These are phyloP conservation scores for Drosophila cognata DNA, from an alignment of 2,888 invertebrate species.

Conservation along the genomic window DNA sequence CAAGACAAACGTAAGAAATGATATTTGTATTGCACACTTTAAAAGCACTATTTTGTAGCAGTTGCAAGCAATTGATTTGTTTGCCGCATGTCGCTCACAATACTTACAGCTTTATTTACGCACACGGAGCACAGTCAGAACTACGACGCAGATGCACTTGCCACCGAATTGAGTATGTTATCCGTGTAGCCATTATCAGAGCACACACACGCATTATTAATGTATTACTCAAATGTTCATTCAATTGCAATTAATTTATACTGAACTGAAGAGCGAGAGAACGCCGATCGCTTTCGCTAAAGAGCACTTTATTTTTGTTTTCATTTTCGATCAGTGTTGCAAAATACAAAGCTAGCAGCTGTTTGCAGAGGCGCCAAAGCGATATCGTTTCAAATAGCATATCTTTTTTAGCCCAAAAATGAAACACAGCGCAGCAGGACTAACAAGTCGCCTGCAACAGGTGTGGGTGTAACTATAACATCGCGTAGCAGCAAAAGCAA, in stretches of 20 bases:
- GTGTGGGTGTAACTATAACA: conserved; percentile 30
- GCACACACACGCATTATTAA: conserved; percentile 22
- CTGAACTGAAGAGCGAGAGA: conserved; percentile 5
- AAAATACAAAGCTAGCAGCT: conserved; percentile 10
- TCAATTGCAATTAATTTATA: conserved; percentile 40
- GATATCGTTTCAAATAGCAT: neutral
- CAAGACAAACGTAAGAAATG: conserved; percentile 58
- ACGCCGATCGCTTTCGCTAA: conserved; percentile 27
- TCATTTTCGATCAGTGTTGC: conserved; percentile 38
- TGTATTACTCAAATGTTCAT: conserved; percentile 8
- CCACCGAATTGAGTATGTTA: conserved; percentile 6
- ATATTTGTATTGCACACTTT: conserved; percentile 17
- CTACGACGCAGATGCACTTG: conserved; percentile 20
- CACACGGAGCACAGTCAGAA: conserved; percentile 11
- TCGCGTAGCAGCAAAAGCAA: conserved; percentile 31
- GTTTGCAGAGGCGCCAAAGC: neutral
- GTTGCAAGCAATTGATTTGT: conserved; percentile 31
- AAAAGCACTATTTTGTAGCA: conserved; percentile 7
- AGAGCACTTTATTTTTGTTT: conserved; percentile 22
- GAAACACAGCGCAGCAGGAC: conserved; percentile 56
- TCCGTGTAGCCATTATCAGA: conserved; percentile 9
- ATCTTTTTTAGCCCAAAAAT: conserved; percentile 42
- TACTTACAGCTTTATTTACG: conserved; percentile 17
- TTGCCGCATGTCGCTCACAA: conserved; percentile 11
- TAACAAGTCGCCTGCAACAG: conserved; percentile 55